Percentiles rank a stretch among this genome's conserved stretches.
Evolutionary conservation across 2,888 invertebrate species (phyloP).

Genomic region (Lepidochitona cinerea): DNA sequence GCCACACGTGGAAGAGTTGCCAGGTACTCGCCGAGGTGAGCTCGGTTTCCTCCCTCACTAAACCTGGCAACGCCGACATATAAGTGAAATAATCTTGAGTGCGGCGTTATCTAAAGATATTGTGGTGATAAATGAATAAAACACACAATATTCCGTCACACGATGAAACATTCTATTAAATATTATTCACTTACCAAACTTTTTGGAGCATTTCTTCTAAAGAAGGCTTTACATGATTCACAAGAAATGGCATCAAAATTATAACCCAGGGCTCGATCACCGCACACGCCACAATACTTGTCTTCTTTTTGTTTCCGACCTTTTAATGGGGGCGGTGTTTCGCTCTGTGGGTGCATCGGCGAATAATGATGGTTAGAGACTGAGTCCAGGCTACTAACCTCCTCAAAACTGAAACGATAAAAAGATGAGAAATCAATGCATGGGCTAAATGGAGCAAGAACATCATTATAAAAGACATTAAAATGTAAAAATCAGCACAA

Average conservation of each 20-base stretch:
- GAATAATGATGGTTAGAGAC: conserved; percentile 34
- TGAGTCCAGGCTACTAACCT: conserved; percentile 56
- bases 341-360: conserved; percentile 8
- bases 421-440: conserved; percentile 17
- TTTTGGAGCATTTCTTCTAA: conserved; percentile 70
- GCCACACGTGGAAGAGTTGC: no score
- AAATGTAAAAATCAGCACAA: no score
- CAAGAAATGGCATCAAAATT: conserved; percentile 72
- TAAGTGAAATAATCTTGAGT: no score
- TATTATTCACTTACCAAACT: conserved; percentile 68
- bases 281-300: conserved; percentile 70
- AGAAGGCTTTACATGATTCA: conserved; percentile 71
- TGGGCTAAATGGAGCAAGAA: no score
- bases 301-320: conserved; percentile 68
- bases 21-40: no score
- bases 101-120: no score
- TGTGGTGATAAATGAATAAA: no score
- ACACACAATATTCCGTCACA: no score
- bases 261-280: conserved; percentile 70
- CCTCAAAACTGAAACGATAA: conserved; percentile 58
- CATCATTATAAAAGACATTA: no score
- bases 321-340: not conserved
- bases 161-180: no score
- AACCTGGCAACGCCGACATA: no score
- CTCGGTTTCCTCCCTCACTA: no score